Evolutionary conservation across 2,888 invertebrate species (phyloP).

Genomic region (Caenorhabditis sulstoni): DNA sequence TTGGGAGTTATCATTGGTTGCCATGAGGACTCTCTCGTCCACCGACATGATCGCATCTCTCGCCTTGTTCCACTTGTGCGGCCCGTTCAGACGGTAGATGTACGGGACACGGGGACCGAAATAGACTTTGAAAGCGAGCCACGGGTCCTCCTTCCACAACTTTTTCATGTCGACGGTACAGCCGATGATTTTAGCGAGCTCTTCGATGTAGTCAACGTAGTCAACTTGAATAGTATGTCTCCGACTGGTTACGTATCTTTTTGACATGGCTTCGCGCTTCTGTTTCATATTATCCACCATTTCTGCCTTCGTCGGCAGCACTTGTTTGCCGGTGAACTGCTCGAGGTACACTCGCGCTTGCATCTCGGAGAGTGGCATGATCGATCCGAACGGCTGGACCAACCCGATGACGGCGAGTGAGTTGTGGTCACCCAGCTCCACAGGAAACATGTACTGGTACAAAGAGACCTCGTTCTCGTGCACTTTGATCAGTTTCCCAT

Average conservation of each 20-base stretch:
- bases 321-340: slow-evolving; percentile 60
- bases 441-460: slow-evolving; percentile 82
- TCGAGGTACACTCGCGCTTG: slow-evolving; percentile 82
- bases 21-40: slow-evolving; percentile 51
- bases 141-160: slow-evolving; percentile 43
- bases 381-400: slow-evolving; percentile 81
- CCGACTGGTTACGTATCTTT: slow-evolving; percentile 71
- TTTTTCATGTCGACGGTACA: slow-evolving; percentile 44
- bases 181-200: slow-evolving; percentile 81
- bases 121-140: slow-evolving; percentile 52
- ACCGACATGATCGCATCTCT: slow-evolving; percentile 66
- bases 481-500: slow-evolving; percentile 63
- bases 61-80: slow-evolving; percentile 70
- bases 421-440: slow-evolving; percentile 78
- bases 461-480: slow-evolving; percentile 74
- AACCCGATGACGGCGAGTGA: slow-evolving; percentile 82
- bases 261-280: slow-evolving; percentile 74
- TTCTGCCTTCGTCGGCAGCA: slow-evolving; percentile 50
- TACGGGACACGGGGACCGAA: slow-evolving; percentile 70
- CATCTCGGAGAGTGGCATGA: slow-evolving; percentile 82
- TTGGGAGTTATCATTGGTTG: slow-evolving; percentile 46
- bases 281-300: slow-evolving; percentile 81
- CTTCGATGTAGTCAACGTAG: slow-evolving; percentile 81
- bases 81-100: slow-evolving; percentile 71
- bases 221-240: slow-evolving; percentile 82